Conservation (phyloP, 2,888 invertebrate species). For the Andrena fulva region DNA sequence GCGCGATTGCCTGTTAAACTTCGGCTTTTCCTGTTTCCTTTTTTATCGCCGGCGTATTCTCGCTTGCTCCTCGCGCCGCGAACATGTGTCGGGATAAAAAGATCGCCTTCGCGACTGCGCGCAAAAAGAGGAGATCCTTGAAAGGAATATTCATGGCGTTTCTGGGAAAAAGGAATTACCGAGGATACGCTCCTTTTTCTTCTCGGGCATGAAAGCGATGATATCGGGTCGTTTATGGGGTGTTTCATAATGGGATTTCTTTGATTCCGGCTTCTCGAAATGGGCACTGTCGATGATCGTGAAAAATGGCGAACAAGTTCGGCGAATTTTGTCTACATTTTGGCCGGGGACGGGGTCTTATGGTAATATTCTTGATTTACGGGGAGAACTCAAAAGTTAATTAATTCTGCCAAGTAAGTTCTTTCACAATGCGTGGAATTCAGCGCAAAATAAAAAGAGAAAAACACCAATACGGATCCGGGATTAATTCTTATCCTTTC, state of each 20-base stretch:
- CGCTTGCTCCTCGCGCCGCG: not conserved
- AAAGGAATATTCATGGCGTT: slow-evolving; percentile 10
- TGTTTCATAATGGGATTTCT: not conserved
- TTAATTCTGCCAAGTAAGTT: slow-evolving; percentile 10
- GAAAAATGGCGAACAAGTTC: slow-evolving; percentile 12
- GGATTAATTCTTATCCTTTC: too few relatives aligned
- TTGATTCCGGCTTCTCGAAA: not conserved
- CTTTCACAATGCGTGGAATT: not conserved
- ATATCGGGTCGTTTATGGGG: not conserved
- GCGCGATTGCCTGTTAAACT: not conserved
- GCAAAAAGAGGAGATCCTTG: slow-evolving; percentile 32
- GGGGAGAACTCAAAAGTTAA: slow-evolving; percentile 25
- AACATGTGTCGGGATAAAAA: slow-evolving; percentile 21
- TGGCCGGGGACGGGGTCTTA: not conserved
- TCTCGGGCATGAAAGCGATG: not conserved
- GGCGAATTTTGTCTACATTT: slow-evolving; percentile 22
- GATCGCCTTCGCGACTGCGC: not conserved
- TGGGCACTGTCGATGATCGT: not conserved
- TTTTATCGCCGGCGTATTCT: not conserved
- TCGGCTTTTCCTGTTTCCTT: not conserved
- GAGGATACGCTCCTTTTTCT: not conserved
- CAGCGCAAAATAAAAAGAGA: not conserved
- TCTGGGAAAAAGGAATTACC: not conserved
- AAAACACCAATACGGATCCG: not conserved
- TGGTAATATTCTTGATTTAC: slow-evolving; percentile 9